Conservation (phyloP, 37 sponge, comb jelly and placozoan species). For the Cladorhizidae sp. region DNA sequence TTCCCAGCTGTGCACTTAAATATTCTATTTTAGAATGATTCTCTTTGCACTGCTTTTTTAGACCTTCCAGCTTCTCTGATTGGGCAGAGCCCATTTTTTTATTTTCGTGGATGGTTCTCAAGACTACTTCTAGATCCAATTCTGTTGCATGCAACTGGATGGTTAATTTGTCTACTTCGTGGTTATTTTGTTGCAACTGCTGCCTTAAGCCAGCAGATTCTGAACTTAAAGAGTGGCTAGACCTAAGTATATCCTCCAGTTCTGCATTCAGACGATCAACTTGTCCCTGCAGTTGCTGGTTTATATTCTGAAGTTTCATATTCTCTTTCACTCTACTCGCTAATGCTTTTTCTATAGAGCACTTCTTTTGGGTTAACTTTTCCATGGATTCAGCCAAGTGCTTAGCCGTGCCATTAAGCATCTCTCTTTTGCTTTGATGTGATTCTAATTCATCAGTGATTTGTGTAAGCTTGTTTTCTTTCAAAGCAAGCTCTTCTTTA, state of each 20-base stretch:
- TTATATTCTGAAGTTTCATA: not conserved
- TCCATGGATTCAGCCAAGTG: constrained; percentile 17
- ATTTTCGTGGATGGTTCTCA: constrained; percentile 13
- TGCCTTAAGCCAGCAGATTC: constrained; percentile 16
- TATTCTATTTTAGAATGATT: not conserved
- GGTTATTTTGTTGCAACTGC: constrained; percentile 1
- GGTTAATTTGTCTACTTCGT: constrained; percentile 4
- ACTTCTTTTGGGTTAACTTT: constrained; percentile 2
- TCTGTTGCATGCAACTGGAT: constrained; percentile 14
- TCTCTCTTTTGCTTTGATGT: not conserved
- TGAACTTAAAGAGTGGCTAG: not conserved
- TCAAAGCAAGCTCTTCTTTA: constrained; percentile 4
- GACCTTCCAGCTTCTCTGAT: not conserved
- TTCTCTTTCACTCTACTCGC: not conserved
- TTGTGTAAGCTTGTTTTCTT: not conserved
- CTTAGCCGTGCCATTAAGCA: not conserved
- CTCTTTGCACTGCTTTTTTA: constrained; percentile 1
- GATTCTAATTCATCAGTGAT: constrained; percentile 19
- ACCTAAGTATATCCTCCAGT: not conserved
- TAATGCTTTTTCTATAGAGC: not conserved
- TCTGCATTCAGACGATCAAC: not conserved
- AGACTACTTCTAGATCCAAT: constrained; percentile 9
- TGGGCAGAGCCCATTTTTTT: not conserved
- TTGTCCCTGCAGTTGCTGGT: not conserved
- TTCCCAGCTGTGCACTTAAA: not conserved